Evolutionary conservation across 2,797 vertebrate genomes (phyloP), one percentile per base, ranked within the genome.

Genomic region (Coilia nasus): DNA sequence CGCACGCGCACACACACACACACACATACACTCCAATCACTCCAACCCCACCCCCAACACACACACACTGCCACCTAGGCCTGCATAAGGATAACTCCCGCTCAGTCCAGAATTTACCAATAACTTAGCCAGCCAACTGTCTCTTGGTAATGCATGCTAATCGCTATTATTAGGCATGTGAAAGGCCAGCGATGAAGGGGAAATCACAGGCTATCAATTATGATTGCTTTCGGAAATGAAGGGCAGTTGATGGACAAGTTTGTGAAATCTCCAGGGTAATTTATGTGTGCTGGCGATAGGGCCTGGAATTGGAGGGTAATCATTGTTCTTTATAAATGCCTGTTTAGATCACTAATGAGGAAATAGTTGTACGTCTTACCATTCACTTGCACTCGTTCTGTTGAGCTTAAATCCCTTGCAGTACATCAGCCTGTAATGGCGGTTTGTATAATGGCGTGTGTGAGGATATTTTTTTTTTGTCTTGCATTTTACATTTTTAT

Each of bases 81-180:
- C 50, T 54, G 50, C 50, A 54, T 15, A 35, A 0, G 64, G 0
- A 71, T 35, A 71, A 71, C 28, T 71, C 64, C 28, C 28, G 25
- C 28, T 71, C 28, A 71, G 28, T 35, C 64, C 60, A 2, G 80
- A 64, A 83, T 86, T 88, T 87, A 82, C 31, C 82, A 84, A 64
- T 85, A 88, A 88, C 85, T 71, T 81, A 82, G 82, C 84, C 85
- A 84, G 67, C 80, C 84, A 67, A 56, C 82, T 86, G 75, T 82
- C 56, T 57, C 78, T 83, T 31, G 84, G 82, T 88, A 85, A 87
- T 88, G 81, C 78, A 83, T 84, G 67, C 82, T 86, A 85, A 89
- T 84, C 82, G 60, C 84, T 71, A 82, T 84, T 85, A 88, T 88
- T 88, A 89, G 88, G 83, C 25, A 21, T 59, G 59, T 59, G 28